These are phyloP conservation scores for Engystomops pustulosus DNA, from an alignment of 2,113 vertebrate genomes.

Conservation along the genomic window DNA sequence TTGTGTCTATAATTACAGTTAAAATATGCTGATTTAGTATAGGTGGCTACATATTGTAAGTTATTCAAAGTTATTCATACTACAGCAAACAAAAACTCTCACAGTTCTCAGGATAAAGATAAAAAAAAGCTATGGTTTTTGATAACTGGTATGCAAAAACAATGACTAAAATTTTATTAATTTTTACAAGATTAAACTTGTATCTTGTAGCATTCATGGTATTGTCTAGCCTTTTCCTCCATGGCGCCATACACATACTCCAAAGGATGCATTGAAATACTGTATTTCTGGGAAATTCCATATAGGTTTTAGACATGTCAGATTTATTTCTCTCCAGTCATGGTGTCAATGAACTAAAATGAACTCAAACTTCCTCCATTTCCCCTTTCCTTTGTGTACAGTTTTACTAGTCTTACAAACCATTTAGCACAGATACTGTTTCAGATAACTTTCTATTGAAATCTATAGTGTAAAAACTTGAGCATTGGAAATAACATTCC, in stretches of 20 bases:
- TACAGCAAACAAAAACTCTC: too few relatives aligned
- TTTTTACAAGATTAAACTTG: too few relatives aligned
- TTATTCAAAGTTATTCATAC: too few relatives aligned
- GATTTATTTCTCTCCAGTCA: neutral
- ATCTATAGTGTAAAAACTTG: neutral
- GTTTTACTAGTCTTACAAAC: neutral
- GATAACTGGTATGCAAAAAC: too few relatives aligned
- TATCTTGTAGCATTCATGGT: too few relatives aligned
- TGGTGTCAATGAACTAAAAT: neutral
- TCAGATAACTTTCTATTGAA: neutral
- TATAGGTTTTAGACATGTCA: neutral
- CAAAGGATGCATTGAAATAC: neutral
- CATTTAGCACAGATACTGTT: neutral
- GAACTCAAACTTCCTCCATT: neutral
- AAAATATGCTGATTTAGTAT: too few relatives aligned
- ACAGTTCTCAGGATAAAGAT: too few relatives aligned
- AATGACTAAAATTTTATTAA: too few relatives aligned
- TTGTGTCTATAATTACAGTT: too few relatives aligned
- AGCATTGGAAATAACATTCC: neutral
- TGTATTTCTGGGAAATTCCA: conserved; percentile 12
- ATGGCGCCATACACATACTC: neutral
- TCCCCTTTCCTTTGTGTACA: neutral
- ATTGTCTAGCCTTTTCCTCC: neutral
- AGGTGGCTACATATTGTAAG: too few relatives aligned
- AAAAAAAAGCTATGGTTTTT: too few relatives aligned